phyloP scores from a whole-genome alignment of 2,888 invertebrate species.

The Spatulosminthurus flaviceps region DNA sequence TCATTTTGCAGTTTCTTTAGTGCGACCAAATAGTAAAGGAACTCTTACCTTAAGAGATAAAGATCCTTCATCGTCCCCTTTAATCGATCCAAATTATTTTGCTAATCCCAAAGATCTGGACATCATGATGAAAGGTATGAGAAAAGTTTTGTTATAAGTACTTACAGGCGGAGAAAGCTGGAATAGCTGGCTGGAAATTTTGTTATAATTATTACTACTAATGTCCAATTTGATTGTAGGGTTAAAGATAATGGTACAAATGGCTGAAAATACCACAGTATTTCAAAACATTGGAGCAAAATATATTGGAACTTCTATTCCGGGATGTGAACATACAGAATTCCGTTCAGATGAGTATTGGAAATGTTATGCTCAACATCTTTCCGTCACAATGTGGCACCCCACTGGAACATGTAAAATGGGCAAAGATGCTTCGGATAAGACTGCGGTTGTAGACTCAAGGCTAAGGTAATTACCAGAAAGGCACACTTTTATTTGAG shows the following conservation, averaged over 20 bases:
- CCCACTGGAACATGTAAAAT: slow-evolving; percentile 52
- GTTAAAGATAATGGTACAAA: slow-evolving; percentile 31
- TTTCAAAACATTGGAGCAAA: slow-evolving; percentile 48
- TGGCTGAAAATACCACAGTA: slow-evolving; percentile 43
- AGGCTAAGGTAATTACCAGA: slow-evolving; percentile 48
- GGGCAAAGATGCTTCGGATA: slow-evolving; percentile 51
- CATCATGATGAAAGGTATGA: slow-evolving; percentile 49
- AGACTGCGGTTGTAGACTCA: slow-evolving; percentile 51
- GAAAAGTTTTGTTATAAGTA: no score
- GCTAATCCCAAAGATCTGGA: slow-evolving; percentile 51
- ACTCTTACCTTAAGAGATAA: slow-evolving; percentile 50
- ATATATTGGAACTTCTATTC: slow-evolving; percentile 33
- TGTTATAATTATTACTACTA: neutral
- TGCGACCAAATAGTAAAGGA: slow-evolving; percentile 50
- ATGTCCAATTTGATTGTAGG: slow-evolving; percentile 26
- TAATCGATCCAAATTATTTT: slow-evolving; percentile 55
- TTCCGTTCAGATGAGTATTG: slow-evolving; percentile 52
- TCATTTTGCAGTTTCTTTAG: slow-evolving; percentile 45
- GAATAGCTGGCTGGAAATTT: neutral
- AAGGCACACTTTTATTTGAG: no score
- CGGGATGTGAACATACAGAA: slow-evolving; percentile 46
- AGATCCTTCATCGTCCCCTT: slow-evolving; percentile 42
- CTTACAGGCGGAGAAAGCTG: no score
- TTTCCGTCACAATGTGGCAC: slow-evolving; percentile 49
- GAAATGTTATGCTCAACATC: slow-evolving; percentile 54